These are phyloP conservation scores for Slavum lentiscoides DNA, from an alignment of 2,888 invertebrate genomes.

Conservation along the genomic window DNA sequence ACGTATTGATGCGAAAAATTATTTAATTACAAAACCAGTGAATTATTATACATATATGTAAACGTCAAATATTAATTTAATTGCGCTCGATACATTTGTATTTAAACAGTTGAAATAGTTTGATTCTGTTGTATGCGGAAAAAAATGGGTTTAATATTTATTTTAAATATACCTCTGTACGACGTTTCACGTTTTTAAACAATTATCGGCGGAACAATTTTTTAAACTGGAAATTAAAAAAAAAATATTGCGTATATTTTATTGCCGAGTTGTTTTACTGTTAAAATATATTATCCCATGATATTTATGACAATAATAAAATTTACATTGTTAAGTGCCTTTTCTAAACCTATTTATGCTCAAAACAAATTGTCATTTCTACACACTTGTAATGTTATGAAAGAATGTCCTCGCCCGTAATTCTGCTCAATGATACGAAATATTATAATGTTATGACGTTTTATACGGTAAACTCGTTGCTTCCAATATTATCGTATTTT, in stretches of 20 bases:
- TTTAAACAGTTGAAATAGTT: background rate
- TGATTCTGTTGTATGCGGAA: background rate
- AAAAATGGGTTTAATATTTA: background rate
- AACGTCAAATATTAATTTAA: background rate
- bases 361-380: background rate
- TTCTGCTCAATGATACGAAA: conserved; percentile 10
- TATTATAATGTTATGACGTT: background rate
- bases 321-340: conserved; percentile 16
- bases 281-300: background rate
- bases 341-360: background rate
- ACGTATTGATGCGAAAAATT: too few relatives aligned
- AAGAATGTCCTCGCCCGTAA: background rate
- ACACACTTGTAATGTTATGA: background rate
- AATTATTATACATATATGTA: conserved; percentile 3
- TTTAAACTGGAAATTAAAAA: background rate
- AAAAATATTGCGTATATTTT: background rate
- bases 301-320: conserved; percentile 5
- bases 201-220: background rate
- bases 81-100: background rate
- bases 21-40: background rate
- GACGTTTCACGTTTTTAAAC: background rate
- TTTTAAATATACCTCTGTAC: background rate
- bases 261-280: background rate
- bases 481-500: background rate
- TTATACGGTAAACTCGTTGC: background rate